These are phyloP conservation scores for Parochlus steinenii DNA, from an alignment of 2,888 invertebrate genomes.

Conservation along the genomic window DNA sequence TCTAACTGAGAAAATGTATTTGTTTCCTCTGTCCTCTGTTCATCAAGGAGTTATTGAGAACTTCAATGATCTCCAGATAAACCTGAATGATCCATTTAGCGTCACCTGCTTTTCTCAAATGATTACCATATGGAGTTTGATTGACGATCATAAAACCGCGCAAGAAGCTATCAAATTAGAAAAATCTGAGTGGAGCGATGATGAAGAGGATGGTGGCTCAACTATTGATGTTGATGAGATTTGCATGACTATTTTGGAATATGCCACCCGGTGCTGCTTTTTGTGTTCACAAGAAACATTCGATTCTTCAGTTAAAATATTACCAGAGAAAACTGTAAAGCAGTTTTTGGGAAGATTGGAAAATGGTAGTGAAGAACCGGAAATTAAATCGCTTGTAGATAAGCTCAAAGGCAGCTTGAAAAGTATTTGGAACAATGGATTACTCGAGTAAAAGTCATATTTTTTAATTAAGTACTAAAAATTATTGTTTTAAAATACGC, in stretches of 20 bases:
- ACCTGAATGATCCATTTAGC: conserved; percentile 25
- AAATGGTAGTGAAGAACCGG: conserved; percentile 6
- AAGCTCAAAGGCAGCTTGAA: conserved; percentile 9
- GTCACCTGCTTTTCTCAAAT: conserved; percentile 22
- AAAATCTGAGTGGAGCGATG: conserved; percentile 17
- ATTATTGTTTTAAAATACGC: too few relatives aligned
- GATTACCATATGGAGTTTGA: conserved; percentile 21
- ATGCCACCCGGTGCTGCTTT: conserved; percentile 19
- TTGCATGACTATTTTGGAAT: conserved; percentile 20
- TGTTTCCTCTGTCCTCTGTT: conserved; percentile 23
- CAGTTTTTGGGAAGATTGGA: conserved; percentile 17
- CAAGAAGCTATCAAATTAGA: not conserved
- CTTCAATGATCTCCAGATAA: conserved; percentile 21
- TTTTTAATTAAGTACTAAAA: too few relatives aligned
- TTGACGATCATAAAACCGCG: conserved; percentile 16
- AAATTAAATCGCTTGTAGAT: conserved; percentile 4
- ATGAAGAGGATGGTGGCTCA: conserved; percentile 15
- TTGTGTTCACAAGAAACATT: conserved; percentile 18
- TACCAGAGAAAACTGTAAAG: conserved; percentile 16
- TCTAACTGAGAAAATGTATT: conserved; percentile 21
- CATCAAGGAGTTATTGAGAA: conserved; percentile 27
- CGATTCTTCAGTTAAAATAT: conserved; percentile 15
- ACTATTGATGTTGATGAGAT: conserved; percentile 19
- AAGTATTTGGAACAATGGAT: conserved; percentile 5
- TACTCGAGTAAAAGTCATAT: too few relatives aligned